Base-by-base conservation (phyloP, 2,797 vertebrate species). In the Cirrhinus molitorella region DNA sequence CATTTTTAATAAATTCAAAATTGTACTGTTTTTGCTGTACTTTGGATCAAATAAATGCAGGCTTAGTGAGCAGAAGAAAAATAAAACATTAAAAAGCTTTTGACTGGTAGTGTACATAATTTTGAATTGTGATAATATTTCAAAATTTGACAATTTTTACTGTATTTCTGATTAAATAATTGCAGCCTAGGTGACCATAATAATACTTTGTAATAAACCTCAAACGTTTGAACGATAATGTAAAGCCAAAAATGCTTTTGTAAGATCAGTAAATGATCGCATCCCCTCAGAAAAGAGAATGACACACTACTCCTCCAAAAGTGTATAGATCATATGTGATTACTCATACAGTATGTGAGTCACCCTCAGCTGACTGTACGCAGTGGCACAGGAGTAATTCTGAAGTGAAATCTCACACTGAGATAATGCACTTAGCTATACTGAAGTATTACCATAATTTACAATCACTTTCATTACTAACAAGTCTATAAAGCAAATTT, bases 361-460 rank as follows among this genome's bases (percentile, higher is more conserved):
- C 81, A 85, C 31, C 80, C 70, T 83, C 84, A 85, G 80, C 81
- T 85, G 80, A 87, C 83, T 74, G 55, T 28, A 65, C 19, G 66
- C 11, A 71, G 40, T 10, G 40, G 31, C 19, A 40, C 37, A 79
- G 47, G 3, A 65, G 43, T 78, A n/a, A 83, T 79, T 45, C 31
- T 16, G 4, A 53, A 25, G 61, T 68, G 45, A 71, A 17, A 73
- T 73, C 28, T 73, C 28, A 21, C 1, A 6, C 47, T 53, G 70
- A 73, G 47, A 51, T 9, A 17, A 57, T 59, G 23, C 2, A 17
- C 19, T 67, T 5, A 66, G 51, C 47, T 51, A 34, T 23, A 74
- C 8, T 8, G 11, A 79, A 40, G 4, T 16, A 45, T 71, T 21
- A 25, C 16, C 28, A 31, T 12, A 23, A 23, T 1, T 65, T 49